Evolutionary conservation across 2,888 invertebrate species (phyloP).

Genomic region (Cotesia congregata): DNA sequence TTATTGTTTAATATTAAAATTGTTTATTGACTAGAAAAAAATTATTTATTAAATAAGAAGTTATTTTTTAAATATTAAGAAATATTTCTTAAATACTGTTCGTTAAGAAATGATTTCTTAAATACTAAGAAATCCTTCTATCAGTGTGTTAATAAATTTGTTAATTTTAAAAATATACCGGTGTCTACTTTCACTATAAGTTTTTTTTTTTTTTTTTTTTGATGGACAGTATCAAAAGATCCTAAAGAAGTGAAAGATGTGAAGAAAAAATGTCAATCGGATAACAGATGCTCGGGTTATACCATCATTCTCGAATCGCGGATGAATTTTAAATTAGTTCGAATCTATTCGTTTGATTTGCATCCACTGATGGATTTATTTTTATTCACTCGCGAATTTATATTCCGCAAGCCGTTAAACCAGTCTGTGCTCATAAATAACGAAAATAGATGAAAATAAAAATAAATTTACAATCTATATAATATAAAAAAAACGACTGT

Average conservation of each 20-base stretch:
- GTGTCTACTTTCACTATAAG: neutral
- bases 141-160: no score
- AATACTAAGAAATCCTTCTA: no score
- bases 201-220: slow-evolving; percentile 8
- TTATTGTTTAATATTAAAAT: no score
- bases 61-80: no score
- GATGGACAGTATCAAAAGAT: slow-evolving; percentile 39
- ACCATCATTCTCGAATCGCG: slow-evolving; percentile 45
- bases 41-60: no score
- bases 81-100: no score
- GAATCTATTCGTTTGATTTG: slow-evolving; percentile 47
- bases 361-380: slow-evolving; percentile 51
- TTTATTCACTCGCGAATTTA: slow-evolving; percentile 32
- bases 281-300: slow-evolving; percentile 48
- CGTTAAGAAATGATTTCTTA: no score
- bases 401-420: slow-evolving; percentile 3
- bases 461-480: neutral
- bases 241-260: slow-evolving; percentile 15
- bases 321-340: slow-evolving; percentile 50
- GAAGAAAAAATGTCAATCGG: slow-evolving; percentile 39
- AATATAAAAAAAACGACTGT: neutral
- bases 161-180: no score
- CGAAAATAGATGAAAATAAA: neutral
- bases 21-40: no score
- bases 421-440: neutral